Conservation (phyloP, 92 coral and sea anemone species). For the Desmophyllum pertusum region DNA sequence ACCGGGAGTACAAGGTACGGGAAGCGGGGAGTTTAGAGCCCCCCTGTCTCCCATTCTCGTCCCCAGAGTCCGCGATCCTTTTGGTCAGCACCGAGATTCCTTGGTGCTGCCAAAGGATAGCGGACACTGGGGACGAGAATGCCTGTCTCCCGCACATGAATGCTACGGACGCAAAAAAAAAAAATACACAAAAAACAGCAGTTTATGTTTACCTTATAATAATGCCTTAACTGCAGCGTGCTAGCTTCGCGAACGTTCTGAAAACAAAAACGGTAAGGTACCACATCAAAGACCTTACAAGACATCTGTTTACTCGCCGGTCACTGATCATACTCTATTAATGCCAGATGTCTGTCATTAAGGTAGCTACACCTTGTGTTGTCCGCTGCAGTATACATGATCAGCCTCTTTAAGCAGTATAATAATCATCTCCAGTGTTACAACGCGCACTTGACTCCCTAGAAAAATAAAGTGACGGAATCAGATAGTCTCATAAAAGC, state of each 20-base stretch:
- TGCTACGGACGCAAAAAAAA: neutral
- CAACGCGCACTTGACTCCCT: conserved; percentile 96
- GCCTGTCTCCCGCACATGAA: too few species aligned
- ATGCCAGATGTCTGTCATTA: conserved; percentile 84
- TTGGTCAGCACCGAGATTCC: too few species aligned
- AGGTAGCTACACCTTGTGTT: conserved; percentile 61
- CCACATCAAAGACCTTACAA: neutral
- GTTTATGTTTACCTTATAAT: conserved; percentile 79
- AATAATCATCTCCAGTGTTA: conserved; percentile 91
- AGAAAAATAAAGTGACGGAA: neutral
- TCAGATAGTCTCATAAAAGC: neutral
- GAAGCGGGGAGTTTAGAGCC: too few species aligned
- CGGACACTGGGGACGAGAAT: too few species aligned
- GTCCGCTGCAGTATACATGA: conserved; percentile 53
- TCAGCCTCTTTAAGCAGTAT: conserved; percentile 86
- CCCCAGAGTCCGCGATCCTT: too few species aligned
- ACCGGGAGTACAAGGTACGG: too few species aligned
- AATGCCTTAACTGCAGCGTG: conserved; percentile 90
- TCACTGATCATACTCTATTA: too few species aligned
- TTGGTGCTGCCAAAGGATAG: too few species aligned
- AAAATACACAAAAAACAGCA: neutral
- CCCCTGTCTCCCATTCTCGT: too few species aligned
- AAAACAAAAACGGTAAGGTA: neutral
- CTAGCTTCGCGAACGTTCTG: conserved; percentile 96
- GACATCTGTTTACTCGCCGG: conserved; percentile 42